A percentile compares a stretch with the other conserved stretches of the same genome.
phyloP scores from a whole-genome alignment of 2,797 vertebrate genomes.

The Tinamus major region DNA sequence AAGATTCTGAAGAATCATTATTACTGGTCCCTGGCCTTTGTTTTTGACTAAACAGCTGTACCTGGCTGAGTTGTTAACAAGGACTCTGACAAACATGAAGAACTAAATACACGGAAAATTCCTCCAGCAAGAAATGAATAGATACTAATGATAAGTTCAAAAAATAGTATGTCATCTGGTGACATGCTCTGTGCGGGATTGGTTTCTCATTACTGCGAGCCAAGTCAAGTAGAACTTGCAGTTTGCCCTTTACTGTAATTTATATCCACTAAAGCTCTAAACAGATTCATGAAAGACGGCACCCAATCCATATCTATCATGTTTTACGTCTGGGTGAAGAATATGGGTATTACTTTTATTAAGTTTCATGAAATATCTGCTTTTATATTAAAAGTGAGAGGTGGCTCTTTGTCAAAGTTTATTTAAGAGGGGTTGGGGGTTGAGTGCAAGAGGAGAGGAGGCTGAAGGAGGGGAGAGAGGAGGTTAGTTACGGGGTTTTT shows the following conservation, averaged over 20 bases:
- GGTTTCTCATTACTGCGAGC: conserved; percentile 60
- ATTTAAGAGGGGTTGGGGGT: conserved; percentile 30
- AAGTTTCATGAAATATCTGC: conserved; percentile 65
- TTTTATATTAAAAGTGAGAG: conserved; percentile 40
- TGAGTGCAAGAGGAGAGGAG: neutral
- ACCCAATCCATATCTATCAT: conserved; percentile 61
- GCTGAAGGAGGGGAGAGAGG: neutral
- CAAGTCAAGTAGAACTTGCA: conserved; percentile 60
- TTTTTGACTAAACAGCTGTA: neutral
- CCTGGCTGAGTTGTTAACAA: neutral
- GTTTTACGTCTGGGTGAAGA: conserved; percentile 69
- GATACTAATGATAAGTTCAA: neutral
- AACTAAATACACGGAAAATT: neutral
- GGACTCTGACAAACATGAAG: neutral
- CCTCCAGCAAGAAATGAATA: neutral
- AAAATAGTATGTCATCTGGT: conserved; percentile 34
- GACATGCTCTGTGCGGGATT: neutral
- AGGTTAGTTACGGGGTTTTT: neutral
- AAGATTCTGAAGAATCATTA: neutral
- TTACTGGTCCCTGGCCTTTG: neutral
- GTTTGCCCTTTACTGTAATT: conserved; percentile 68
- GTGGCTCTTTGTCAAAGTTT: conserved; percentile 8
- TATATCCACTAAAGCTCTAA: conserved; percentile 53
- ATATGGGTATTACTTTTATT: conserved; percentile 66
- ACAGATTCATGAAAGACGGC: conserved; percentile 68